phyloP scores from a whole-genome alignment of 2,797 vertebrate genomes.

The Gobio occitaniae region DNA sequence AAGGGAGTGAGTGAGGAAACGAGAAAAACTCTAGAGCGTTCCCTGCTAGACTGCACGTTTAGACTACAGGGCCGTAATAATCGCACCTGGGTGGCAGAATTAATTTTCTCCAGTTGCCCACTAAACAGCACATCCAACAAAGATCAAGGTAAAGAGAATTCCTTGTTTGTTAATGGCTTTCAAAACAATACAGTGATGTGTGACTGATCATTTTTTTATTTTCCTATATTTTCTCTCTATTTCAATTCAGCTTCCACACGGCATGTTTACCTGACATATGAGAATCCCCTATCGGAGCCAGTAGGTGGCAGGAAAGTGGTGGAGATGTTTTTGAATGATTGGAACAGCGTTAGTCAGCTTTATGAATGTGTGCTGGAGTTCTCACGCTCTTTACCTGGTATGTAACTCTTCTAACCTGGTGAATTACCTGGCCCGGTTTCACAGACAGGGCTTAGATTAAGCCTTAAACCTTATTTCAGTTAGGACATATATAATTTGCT shows the following conservation, averaged over 20 bases:
- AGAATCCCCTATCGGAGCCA: constrained; percentile 96
- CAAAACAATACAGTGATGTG: not conserved
- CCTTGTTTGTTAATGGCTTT: not conserved
- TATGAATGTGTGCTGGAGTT: constrained; percentile 98
- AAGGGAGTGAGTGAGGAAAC: constrained; percentile 94
- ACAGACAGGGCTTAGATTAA: too few species aligned
- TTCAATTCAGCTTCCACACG: constrained; percentile 85
- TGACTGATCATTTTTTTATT: not conserved
- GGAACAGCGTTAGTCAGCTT: constrained; percentile 94
- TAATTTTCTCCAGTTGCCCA: constrained; percentile 95
- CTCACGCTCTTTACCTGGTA: constrained; percentile 91
- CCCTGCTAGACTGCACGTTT: constrained; percentile 96
- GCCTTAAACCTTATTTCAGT: too few species aligned
- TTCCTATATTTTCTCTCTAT: constrained; percentile 6
- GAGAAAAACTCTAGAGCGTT: constrained; percentile 90
- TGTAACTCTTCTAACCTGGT: constrained; percentile 11
- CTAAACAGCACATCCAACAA: constrained; percentile 93
- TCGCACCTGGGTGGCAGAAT: constrained; percentile 96
- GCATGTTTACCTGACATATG: constrained; percentile 96
- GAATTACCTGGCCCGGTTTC: not conserved
- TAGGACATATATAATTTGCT: too few species aligned
- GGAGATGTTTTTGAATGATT: constrained; percentile 99
- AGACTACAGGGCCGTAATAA: constrained; percentile 98
- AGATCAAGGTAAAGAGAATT: constrained; percentile 85
- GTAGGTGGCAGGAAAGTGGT: constrained; percentile 97